Conservation (phyloP, 2,888 invertebrate species). For the Amblyteles armatorius region DNA sequence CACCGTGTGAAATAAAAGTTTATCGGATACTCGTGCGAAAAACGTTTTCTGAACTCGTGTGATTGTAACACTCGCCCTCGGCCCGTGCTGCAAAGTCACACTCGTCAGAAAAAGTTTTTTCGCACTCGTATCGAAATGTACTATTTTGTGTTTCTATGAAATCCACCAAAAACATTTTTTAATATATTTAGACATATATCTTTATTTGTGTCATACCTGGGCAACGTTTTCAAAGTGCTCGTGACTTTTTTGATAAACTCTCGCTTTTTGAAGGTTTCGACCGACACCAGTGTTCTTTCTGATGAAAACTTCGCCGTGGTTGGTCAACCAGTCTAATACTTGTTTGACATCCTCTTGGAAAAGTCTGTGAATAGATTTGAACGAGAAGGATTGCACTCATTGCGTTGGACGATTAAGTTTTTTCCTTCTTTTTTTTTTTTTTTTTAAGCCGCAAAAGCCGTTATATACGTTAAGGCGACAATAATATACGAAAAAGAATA, state of each 20-base stretch:
- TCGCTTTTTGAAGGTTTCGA: conserved; percentile 96
- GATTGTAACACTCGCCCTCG: no score
- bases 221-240: conserved; percentile 99
- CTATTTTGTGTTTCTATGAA: no score
- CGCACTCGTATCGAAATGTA: no score
- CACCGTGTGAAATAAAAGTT: no score
- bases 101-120: no score
- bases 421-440: not conserved
- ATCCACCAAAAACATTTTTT: no score
- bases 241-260: conserved; percentile 98
- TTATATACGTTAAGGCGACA: conserved; percentile 26
- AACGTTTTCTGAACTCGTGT: no score
- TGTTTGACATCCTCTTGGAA: conserved; percentile 99
- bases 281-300: conserved; percentile 99
- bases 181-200: not conserved
- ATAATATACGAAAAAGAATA: conserved; percentile 10
- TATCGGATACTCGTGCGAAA: no score
- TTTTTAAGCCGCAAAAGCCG: conserved; percentile 56
- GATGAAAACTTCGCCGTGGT: conserved; percentile 98
- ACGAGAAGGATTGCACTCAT: conserved; percentile 42
- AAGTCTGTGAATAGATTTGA: conserved; percentile 85
- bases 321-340: conserved; percentile 98
- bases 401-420: conserved; percentile 19
- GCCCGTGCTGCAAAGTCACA: no score
- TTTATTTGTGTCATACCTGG: conserved; percentile 87